Base-by-base conservation (phyloP, 2,888 invertebrate genomes). In the Cheilosia pagana region DNA sequence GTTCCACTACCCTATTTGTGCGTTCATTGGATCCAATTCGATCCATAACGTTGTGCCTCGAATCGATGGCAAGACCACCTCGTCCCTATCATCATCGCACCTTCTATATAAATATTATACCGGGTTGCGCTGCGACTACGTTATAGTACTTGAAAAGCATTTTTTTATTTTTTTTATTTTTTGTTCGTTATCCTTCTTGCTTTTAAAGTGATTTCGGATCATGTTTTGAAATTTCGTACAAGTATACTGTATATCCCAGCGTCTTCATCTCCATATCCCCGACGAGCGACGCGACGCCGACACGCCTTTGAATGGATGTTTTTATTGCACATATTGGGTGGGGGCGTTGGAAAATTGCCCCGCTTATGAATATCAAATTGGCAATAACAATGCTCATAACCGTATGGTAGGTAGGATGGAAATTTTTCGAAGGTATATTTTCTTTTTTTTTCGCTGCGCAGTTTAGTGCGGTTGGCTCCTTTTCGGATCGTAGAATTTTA, bases 311-410 rank as follows among this genome's bases (percentile, higher is more conserved):
- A 68, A 63, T 79, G 50, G 60, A 52, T 68, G 53, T 43, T 79
- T 83, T 79, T 83, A 83, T 70, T 68, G 83, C 79, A 79, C 57
- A 72, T 45, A 78, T 67, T 39, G 35, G 55, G 39, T 48, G 52
- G 19, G n/a, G 78, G 63, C 12, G 50, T 50, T 50, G 23, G 48
- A 45, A 63, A 63, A 79, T 71, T 81, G 59, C 41, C 70, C 67
- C 55, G 75, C 53, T 85, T 85, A 85, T 85, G 85, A 85, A 85
- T 85, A 85, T 81, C 81, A 85, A 85, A 81, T 85, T 55, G 85
- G 71, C 75, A 81, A 85, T 81, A 81, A 85, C 81, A 76, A 78
- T 67, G 71, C 72, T 77, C 52, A 71, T 77, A 78, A 53, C 59
- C 67, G 59, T 67, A 71, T 57, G 57, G 41, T 28, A 60, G 57